phyloP scores from a whole-genome alignment of 2,113 vertebrate species.

The Microtus pennsylvanicus region DNA sequence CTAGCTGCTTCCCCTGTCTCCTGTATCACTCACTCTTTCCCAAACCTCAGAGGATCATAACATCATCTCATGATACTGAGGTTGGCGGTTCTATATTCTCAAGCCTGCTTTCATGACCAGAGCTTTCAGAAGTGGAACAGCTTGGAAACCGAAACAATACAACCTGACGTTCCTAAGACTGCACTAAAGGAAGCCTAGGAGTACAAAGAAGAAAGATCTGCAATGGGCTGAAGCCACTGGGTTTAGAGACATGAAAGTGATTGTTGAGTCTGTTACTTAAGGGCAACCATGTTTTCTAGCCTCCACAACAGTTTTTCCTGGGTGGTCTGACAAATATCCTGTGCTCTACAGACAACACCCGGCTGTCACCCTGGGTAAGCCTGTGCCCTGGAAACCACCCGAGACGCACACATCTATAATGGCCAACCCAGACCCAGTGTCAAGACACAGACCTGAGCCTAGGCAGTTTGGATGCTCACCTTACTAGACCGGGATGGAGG shows the following conservation, averaged over 20 bases:
- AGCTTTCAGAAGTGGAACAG: not conserved
- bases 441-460: not conserved
- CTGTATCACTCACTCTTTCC: too few relatives aligned
- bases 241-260: not conserved
- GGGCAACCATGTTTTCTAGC: too few relatives aligned
- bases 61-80: not conserved
- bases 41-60: not conserved
- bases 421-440: not conserved
- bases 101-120: not conserved
- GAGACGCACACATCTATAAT: not conserved
- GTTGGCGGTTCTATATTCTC: not conserved
- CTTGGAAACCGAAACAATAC: slow-evolving; percentile 15
- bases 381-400: not conserved
- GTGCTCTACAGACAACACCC: not conserved
- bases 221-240: not conserved
- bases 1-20: not conserved
- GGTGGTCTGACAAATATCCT: not conserved
- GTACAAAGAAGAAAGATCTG: accelerated
- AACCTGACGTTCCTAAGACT: not conserved
- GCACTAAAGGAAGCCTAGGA: not conserved
- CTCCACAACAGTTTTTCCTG: not conserved
- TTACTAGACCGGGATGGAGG: too few relatives aligned
- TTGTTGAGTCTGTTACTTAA: too few relatives aligned
- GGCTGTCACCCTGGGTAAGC: not conserved
- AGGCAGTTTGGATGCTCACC: too few relatives aligned